Conservation (phyloP, 2,797 vertebrate species). For the Amblyopsis hoosieri region DNA sequence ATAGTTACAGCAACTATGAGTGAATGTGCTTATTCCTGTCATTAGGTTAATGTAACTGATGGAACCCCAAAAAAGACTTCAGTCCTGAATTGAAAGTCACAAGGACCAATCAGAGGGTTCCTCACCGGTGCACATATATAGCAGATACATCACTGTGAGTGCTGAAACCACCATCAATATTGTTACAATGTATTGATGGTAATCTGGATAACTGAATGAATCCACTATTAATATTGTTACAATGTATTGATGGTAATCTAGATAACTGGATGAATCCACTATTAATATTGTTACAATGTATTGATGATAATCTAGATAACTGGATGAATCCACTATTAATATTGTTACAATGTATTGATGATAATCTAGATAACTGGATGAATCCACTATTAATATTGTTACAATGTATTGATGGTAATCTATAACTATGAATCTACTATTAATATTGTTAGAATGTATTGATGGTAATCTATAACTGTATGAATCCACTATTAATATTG, state of each 20-base stretch:
- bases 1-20: too few species aligned
- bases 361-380: too few species aligned
- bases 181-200: not conserved
- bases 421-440: too few species aligned
- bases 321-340: slow-evolving; percentile 37
- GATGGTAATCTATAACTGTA: too few species aligned
- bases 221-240: not conserved
- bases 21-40: too few species aligned
- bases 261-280: not conserved
- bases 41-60: slow-evolving; percentile 4
- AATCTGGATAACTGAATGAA: not conserved
- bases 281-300: slow-evolving; percentile 51
- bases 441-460: too few species aligned
- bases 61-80: slow-evolving; percentile 9
- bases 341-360: too few species aligned
- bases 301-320: slow-evolving; percentile 76
- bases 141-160: slow-evolving; percentile 41
- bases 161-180: too few species aligned
- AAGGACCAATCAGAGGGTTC: slow-evolving; percentile 45
- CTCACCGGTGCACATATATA: slow-evolving; percentile 43
- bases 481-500: too few species aligned
- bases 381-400: too few species aligned
- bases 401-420: too few species aligned
- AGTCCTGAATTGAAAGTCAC: slow-evolving; percentile 35
- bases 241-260: slow-evolving; percentile 15